phyloP scores from a whole-genome alignment of 2,888 invertebrate species.

The Melieria crassipennis region DNA sequence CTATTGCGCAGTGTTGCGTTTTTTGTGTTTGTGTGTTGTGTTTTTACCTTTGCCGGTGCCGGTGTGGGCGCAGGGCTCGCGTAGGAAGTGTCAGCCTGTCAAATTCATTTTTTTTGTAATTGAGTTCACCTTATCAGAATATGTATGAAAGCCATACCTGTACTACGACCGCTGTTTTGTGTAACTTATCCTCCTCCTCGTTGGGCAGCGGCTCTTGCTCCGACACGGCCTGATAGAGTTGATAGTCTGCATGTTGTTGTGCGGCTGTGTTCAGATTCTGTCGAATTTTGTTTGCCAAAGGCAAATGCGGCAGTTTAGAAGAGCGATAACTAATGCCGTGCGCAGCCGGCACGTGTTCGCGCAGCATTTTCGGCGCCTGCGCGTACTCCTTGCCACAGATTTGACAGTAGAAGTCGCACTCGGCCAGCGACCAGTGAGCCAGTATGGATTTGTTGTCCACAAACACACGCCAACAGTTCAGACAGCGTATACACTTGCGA shows the following conservation, averaged over 20 bases:
- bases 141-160: conserved; percentile 3
- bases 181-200: conserved; percentile 9
- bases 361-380: conserved; percentile 51
- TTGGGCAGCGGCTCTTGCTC: conserved; percentile 34
- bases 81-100: background rate
- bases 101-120: too few relatives aligned
- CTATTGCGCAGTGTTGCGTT: conserved; percentile 20
- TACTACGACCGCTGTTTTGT: conserved; percentile 10
- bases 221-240: conserved; percentile 24
- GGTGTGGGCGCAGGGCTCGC: background rate
- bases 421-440: conserved; percentile 53
- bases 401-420: conserved; percentile 56
- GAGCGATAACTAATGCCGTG: conserved; percentile 53
- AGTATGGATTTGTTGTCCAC: conserved; percentile 52
- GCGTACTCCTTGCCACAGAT: conserved; percentile 55
- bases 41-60: conserved; percentile 4
- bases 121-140: too few relatives aligned
- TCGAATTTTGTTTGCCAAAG: conserved; percentile 30
- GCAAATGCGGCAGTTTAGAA: conserved; percentile 32
- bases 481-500: conserved; percentile 53
- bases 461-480: conserved; percentile 56
- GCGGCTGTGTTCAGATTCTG: conserved; percentile 16
- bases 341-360: conserved; percentile 50
- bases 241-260: conserved; percentile 20
- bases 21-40: conserved; percentile 15